Evolutionary conservation across 2,797 vertebrate genomes (phyloP).

Genomic region (Acrossocheilus wenchowensis): DNA sequence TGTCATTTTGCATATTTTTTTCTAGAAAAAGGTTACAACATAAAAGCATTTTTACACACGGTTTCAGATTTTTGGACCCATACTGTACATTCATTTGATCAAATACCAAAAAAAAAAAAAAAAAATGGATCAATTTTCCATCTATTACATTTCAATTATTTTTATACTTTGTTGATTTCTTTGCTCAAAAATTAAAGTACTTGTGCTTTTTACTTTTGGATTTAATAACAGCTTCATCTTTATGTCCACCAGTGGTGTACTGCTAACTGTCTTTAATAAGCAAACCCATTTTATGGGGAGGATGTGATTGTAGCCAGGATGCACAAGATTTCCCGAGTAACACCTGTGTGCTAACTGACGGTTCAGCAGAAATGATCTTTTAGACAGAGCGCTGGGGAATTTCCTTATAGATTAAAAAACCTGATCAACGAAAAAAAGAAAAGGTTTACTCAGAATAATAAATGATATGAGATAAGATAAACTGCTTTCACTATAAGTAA

Average conservation of each 20-base stretch:
- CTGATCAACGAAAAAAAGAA: slow-evolving; percentile 27
- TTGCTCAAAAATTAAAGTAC: neutral
- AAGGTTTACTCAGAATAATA: slow-evolving; percentile 33
- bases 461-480: slow-evolving; percentile 25
- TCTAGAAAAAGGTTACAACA: neutral
- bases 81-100: neutral
- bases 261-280: slow-evolving; percentile 71
- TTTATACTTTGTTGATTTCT: too few species aligned
- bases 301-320: slow-evolving; percentile 50
- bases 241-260: slow-evolving; percentile 58
- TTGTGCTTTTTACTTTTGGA: slow-evolving; percentile 33
- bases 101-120: neutral
- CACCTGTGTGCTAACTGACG: slow-evolving; percentile 54
- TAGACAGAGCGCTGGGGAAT: slow-evolving; percentile 37
- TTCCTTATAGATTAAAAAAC: slow-evolving; percentile 27
- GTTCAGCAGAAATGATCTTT: slow-evolving; percentile 57
- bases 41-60: neutral
- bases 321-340: slow-evolving; percentile 47
- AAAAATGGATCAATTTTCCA: neutral
- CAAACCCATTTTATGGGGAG: slow-evolving; percentile 64
- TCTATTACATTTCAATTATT: neutral
- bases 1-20: neutral
- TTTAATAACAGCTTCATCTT: slow-evolving; percentile 70
- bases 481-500: neutral
- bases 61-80: neutral